A percentile compares a stretch with the other conserved stretches of the same genome.
Conservation (phyloP, 2,797 vertebrate species). For the Pelochelys cantorii region DNA sequence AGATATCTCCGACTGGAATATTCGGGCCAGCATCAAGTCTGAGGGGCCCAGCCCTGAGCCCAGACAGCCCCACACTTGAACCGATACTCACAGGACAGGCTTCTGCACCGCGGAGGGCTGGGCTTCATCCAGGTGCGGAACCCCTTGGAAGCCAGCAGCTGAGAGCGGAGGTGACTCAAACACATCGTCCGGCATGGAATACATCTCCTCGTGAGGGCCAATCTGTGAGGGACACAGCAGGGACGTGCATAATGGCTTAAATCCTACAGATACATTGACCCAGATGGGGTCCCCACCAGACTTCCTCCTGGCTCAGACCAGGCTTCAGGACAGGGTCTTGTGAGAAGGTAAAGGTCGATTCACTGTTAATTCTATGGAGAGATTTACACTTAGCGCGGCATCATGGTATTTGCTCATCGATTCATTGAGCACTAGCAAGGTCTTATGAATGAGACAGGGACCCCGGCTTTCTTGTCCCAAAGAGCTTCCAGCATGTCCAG, state of each 20-base stretch:
- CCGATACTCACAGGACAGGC: slow-evolving; percentile 83
- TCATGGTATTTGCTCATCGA: neutral
- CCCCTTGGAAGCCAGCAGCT: slow-evolving; percentile 78
- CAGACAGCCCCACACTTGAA: rapidly evolving
- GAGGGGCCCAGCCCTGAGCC: neutral
- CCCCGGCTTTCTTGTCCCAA: neutral
- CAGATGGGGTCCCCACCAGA: neutral
- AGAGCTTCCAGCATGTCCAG: neutral
- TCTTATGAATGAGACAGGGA: neutral
- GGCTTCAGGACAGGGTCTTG: neutral
- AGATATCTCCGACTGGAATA: neutral
- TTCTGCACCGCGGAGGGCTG: slow-evolving; percentile 76
- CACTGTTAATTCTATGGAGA: neutral
- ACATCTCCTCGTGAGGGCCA: slow-evolving; percentile 88
- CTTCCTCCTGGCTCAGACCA: neutral
- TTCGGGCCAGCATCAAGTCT: neutral
- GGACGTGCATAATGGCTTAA: rapidly evolving
- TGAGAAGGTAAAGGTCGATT: neutral
- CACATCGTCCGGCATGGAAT: slow-evolving; percentile 95
- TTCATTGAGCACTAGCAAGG: neutral
- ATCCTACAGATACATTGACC: neutral
- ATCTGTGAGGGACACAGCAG: slow-evolving; percentile 71
- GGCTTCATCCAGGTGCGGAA: slow-evolving; percentile 60
- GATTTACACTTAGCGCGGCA: too few species aligned
- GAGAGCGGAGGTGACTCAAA: slow-evolving; percentile 96